phyloP scores from a whole-genome alignment of 2,888 invertebrate genomes.

The Hemaris fuciformis region DNA sequence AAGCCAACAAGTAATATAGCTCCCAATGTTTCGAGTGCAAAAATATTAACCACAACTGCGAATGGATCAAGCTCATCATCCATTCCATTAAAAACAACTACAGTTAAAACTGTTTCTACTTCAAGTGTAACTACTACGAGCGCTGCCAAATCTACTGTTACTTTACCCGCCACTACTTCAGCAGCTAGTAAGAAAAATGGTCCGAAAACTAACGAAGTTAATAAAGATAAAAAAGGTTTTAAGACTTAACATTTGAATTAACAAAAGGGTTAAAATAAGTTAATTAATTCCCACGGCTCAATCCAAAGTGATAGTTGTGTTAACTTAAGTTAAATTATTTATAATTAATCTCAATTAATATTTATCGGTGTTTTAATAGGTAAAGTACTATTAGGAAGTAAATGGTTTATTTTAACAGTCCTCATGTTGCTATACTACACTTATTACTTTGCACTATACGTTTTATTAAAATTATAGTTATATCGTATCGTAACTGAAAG shows the following conservation, averaged over 20 bases:
- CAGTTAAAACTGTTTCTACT: background rate
- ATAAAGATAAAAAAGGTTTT: conserved; percentile 35
- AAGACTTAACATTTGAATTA: conserved; percentile 43
- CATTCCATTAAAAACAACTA: conserved; percentile 1
- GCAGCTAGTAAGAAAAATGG: conserved; percentile 30
- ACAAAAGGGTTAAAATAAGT: conserved; percentile 16
- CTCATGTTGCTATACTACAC: background rate
- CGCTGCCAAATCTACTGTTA: background rate
- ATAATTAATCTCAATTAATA: conserved; percentile 10
- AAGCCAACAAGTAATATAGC: background rate
- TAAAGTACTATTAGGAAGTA: background rate
- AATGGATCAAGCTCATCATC: background rate
- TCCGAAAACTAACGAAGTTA: conserved; percentile 36
- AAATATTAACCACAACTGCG: conserved; percentile 11
- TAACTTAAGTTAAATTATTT: conserved; percentile 17
- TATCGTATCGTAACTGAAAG: background rate
- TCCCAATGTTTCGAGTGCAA: background rate
- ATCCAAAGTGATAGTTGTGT: conserved; percentile 46
- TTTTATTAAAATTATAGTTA: background rate
- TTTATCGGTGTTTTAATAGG: conserved; percentile 14
- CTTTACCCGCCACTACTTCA: conserved; percentile 14
- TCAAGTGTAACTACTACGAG: background rate
- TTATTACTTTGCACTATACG: background rate
- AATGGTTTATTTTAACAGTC: background rate
- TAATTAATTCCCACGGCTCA: conserved; percentile 48